Conservation (phyloP, 2,888 invertebrate species). For the Clistopyga incitator region DNA sequence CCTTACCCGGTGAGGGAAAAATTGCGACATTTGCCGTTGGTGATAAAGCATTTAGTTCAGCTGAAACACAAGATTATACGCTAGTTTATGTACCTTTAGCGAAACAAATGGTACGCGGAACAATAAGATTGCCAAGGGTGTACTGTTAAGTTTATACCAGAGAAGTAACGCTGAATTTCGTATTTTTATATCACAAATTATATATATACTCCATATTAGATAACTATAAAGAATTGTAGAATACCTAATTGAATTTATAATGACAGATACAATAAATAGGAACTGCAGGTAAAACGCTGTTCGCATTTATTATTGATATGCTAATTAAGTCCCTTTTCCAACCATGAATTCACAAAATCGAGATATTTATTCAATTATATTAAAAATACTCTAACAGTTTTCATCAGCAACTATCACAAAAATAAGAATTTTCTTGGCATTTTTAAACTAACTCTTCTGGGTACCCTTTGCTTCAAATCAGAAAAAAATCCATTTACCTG, state of each 20-base stretch:
- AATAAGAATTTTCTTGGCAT: too few species aligned
- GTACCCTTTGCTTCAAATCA: too few species aligned
- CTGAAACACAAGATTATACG: constrained; percentile 77
- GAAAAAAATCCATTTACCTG: too few species aligned
- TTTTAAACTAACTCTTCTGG: too few species aligned
- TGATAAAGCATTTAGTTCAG: constrained; percentile 84
- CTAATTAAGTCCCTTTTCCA: too few species aligned
- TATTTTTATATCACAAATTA: constrained; percentile 34
- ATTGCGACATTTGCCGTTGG: constrained; percentile 84
- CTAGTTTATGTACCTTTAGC: constrained; percentile 67
- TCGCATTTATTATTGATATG: background rate
- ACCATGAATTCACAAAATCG: too few species aligned
- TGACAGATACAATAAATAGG: constrained; percentile 31
- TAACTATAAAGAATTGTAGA: constrained; percentile 27
- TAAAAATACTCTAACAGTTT: too few species aligned
- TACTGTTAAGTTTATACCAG: constrained; percentile 12
- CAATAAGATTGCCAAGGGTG: constrained; percentile 24
- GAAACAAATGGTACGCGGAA: constrained; percentile 4
- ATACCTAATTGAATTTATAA: constrained; percentile 29
- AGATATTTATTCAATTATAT: too few species aligned
- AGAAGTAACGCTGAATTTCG: constrained; percentile 10
- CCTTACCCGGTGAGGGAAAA: constrained; percentile 83
- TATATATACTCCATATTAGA: constrained; percentile 14
- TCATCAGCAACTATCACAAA: too few species aligned
- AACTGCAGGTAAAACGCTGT: background rate